These are phyloP conservation scores for Lepidocyrtoides sp. DNA, from an alignment of 2,888 invertebrate genomes.

Conservation along the genomic window DNA sequence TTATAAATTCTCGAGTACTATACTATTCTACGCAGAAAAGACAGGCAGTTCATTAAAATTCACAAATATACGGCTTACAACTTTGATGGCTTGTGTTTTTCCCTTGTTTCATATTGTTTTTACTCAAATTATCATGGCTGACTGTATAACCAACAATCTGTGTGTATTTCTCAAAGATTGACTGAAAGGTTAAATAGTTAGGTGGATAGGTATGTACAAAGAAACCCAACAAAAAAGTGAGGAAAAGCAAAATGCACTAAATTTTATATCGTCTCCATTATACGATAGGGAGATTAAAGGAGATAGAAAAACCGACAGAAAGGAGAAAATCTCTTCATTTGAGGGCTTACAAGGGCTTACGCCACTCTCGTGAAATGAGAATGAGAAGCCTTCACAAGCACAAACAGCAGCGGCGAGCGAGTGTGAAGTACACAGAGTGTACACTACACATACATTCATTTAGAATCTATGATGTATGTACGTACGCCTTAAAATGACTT, in stretches of 20 bases:
- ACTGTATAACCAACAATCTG: neutral
- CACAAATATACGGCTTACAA: neutral
- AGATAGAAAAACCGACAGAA: constrained; percentile 46
- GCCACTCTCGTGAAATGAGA: constrained; percentile 69
- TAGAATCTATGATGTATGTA: too few species aligned
- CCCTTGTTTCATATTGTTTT: neutral
- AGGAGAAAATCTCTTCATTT: constrained; percentile 75
- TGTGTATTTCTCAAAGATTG: neutral
- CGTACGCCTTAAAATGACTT: too few species aligned
- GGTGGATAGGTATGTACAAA: neutral
- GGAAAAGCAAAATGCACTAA: constrained; percentile 27
- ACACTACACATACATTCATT: neutral
- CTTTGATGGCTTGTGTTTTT: neutral
- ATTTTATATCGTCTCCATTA: constrained; percentile 46
- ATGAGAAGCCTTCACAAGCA: constrained; percentile 12
- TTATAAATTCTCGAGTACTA: too few species aligned
- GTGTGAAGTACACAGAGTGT: neutral
- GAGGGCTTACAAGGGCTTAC: constrained; percentile 73
- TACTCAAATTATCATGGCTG: too few species aligned
- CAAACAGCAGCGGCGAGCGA: neutral
- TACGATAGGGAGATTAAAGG: constrained; percentile 58
- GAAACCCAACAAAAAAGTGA: neutral
- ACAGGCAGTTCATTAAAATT: constrained; percentile 3
- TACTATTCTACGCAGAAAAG: too few species aligned
- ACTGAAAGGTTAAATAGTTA: neutral